Evolutionary conservation across 2,888 invertebrate genomes (phyloP), one percentile per base, ranked within the genome.

Genomic region (Seladonia tumulorum): DNA sequence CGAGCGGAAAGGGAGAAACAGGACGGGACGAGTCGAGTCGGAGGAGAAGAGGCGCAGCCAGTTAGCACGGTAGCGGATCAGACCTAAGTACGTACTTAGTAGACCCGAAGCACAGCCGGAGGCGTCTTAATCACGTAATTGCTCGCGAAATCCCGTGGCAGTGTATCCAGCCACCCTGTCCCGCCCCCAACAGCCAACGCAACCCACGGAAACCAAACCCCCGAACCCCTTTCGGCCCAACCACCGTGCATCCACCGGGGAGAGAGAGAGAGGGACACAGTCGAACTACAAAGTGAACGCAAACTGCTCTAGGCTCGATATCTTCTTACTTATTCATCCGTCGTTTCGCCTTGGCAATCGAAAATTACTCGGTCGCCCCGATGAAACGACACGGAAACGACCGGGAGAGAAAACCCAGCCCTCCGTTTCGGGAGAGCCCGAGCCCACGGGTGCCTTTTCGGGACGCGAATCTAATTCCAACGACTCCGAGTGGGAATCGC

Each of bases 121-220:
- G 93, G 94, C 94, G 93, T 93, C 93, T 93, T 93, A 94, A 93
- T 94, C 93, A 93, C 91, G 94, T 95, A 95, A 95, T 95, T 95
- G 95, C 93, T 94, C 93, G 94, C 93, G 92, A 93, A 94, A 94
- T 94, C 94, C 94, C 89, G 89, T 83, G 83, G 90, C 85, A 79
- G 89, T 87, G 87, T 88, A 90, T 86, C 83, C 85, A 84, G 70
- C 76, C 70, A 10, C 49, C 79, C 74, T 57, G 66, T 25, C 47
- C 47, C 76, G 7, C 49, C 45, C 71, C 60, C 39, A 39, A 25
- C 25, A 22, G n/a, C 29, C 39, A 35, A 42, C 39, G 12, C 22
- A 25, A 45, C 35, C 66, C n/a, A 29, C 47, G 70, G 73, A 77
- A 79, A 83, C 78, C 83, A 29, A 78, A n/a, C 47, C 57, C 63